Percentiles rank a stretch among this genome's conserved stretches.
Conservation (phyloP, 2,113 vertebrate species). For the Empidonax traillii region DNA sequence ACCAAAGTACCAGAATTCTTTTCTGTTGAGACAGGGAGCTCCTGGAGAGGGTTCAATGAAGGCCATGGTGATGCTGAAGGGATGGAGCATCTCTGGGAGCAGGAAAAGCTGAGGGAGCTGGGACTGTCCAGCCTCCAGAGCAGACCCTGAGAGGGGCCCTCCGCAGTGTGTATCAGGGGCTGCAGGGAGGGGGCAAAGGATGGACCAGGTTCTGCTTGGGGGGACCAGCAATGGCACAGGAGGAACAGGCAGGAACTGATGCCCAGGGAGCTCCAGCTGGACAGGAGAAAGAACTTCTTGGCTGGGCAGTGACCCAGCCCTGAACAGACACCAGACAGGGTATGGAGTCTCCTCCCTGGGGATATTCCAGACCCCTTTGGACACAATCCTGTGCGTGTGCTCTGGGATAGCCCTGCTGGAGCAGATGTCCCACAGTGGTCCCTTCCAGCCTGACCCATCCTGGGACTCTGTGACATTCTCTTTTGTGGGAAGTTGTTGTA, state of each 20-base stretch:
- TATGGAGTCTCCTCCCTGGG: background rate
- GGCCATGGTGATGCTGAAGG: fast-evolving
- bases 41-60: fast-evolving
- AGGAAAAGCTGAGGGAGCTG: background rate
- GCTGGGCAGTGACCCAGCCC: background rate
- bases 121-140: background rate
- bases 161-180: background rate
- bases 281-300: background rate
- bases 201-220: background rate
- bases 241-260: background rate
- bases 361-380: background rate
- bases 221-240: background rate
- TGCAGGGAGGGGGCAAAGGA: background rate
- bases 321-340: background rate
- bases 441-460: fast-evolving
- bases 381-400: background rate
- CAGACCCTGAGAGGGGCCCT: background rate
- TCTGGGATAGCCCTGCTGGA: background rate
- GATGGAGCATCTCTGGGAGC: background rate
- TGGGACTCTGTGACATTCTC: background rate
- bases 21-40: background rate
- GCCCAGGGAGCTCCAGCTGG: background rate
- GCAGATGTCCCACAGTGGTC: background rate
- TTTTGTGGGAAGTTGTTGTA: background rate
- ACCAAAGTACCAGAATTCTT: background rate